Evolutionary conservation across 2,797 vertebrate species (phyloP), one percentile per base, ranked within the genome.

Genomic region (Catharus ustulatus): DNA sequence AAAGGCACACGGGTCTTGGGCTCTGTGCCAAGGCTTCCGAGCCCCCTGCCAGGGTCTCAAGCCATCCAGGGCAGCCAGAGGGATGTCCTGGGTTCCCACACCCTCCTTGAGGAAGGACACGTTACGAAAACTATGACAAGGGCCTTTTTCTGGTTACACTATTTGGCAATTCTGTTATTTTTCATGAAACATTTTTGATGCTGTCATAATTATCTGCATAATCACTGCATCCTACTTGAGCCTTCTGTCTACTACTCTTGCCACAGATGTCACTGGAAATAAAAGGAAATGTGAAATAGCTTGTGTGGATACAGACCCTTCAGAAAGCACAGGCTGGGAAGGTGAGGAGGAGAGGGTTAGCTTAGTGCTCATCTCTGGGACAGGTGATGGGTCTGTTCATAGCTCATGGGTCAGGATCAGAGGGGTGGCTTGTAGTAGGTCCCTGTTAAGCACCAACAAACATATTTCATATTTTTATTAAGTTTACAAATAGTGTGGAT

Each of bases 351-450:
- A 52, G 34, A 61, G 13, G 8, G 16, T 66, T 66, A 7, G 8
- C n/a, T 23, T 30, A 9, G 40, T 3, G 3, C 21, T 55, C 0
- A 0, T 22, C 27, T 83, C 12, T 61, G 49, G 34, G 13, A 29
- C 15, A 19, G 27, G 5, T 20, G 21, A 2, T 67, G 34, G 18
- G 16, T 64, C 38, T 83, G 27, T 45, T 73, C 32, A 7, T 15
- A 74, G 59, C 10, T 32, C 19, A 4, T 13, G 36, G 23, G 26
- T 62, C 55, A 45, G 59, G 72, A 43, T 55, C 10, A n/a, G 38
- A 43, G 15, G 27, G 21, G 13, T 63, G 43, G 12, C 15, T 20
- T 6, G 1, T n/a, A n/a, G 51, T 23, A 14, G 21, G 21, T 68
- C 43, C 17, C 32, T 36, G 30, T 52, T 52, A n/a, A 6, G 14